phyloP scores from a whole-genome alignment of 2,888 invertebrate genomes.

The Tetheella fluctuosa region DNA sequence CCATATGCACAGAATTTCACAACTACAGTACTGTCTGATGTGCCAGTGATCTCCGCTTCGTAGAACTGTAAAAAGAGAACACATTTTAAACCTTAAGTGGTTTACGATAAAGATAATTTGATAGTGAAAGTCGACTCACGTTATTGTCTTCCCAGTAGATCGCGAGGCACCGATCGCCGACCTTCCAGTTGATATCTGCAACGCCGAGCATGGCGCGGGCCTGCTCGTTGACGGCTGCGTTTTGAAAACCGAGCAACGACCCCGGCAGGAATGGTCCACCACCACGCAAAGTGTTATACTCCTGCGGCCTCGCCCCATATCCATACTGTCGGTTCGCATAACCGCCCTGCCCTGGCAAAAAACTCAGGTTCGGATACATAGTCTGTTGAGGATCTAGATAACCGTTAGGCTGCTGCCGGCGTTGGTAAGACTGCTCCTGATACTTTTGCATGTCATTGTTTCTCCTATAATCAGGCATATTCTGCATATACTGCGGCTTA shows the following conservation, averaged over 20 bases:
- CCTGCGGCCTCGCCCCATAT: slow-evolving; percentile 55
- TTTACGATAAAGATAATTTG: not conserved
- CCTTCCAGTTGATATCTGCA: slow-evolving; percentile 87
- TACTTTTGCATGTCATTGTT: slow-evolving; percentile 57
- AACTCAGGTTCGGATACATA: slow-evolving; percentile 58
- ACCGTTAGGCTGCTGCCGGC: slow-evolving; percentile 61
- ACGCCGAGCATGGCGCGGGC: slow-evolving; percentile 81
- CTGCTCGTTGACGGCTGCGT: slow-evolving; percentile 80
- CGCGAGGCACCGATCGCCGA: slow-evolving; percentile 93
- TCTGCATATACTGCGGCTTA: slow-evolving; percentile 37
- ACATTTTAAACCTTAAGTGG: slow-evolving; percentile 9
- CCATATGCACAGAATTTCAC: slow-evolving; percentile 95
- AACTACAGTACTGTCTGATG: slow-evolving; percentile 92
- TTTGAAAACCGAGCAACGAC: slow-evolving; percentile 78
- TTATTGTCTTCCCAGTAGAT: slow-evolving; percentile 97
- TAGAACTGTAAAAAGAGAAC: slow-evolving; percentile 86
- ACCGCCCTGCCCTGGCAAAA: slow-evolving; percentile 47
- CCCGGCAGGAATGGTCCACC: slow-evolving; percentile 71
- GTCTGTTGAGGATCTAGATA: slow-evolving; percentile 64
- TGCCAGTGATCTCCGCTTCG: slow-evolving; percentile 91
- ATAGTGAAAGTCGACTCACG: slow-evolving; percentile 75
- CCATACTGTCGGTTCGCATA: slow-evolving; percentile 58
- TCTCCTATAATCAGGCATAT: slow-evolving; percentile 59
- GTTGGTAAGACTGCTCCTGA: slow-evolving; percentile 63
- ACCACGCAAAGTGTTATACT: slow-evolving; percentile 53